These are phyloP conservation scores for Isaurus tuberculatus DNA, from an alignment of 92 coral and sea anemone genomes.

Conservation along the genomic window DNA sequence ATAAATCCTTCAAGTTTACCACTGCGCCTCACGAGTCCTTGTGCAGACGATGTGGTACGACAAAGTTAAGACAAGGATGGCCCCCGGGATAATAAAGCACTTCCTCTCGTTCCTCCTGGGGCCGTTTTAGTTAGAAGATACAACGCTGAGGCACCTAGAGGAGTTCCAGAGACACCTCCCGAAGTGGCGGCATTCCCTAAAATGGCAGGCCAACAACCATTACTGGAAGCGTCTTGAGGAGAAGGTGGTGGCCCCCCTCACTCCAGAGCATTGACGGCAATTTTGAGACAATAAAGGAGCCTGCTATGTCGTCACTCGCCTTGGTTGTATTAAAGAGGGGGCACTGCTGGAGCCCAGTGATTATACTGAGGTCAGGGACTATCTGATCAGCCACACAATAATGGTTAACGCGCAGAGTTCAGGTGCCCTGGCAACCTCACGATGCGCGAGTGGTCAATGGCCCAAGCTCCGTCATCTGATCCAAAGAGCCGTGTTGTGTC, in stretches of 20 bases:
- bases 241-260: neutral
- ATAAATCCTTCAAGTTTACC: neutral
- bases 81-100: neutral
- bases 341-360: neutral
- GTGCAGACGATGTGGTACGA: neutral
- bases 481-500: neutral
- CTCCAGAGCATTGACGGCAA: neutral
- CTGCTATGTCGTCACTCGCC: neutral
- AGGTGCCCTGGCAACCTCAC: slow-evolving; percentile 4
- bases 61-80: neutral
- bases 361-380: neutral
- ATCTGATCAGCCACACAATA: neutral
- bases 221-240: neutral
- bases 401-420: slow-evolving; percentile 1
- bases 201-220: neutral
- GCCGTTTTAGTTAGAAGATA: neutral
- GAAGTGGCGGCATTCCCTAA: neutral
- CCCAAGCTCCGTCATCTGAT: neutral
- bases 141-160: neutral
- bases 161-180: neutral
- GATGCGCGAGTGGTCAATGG: neutral
- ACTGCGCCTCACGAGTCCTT: neutral
- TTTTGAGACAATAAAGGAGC: neutral
- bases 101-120: neutral
- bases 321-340: neutral